Base-by-base conservation (phyloP, 2,888 invertebrate species). In the Tromatobia lineatoria region DNA sequence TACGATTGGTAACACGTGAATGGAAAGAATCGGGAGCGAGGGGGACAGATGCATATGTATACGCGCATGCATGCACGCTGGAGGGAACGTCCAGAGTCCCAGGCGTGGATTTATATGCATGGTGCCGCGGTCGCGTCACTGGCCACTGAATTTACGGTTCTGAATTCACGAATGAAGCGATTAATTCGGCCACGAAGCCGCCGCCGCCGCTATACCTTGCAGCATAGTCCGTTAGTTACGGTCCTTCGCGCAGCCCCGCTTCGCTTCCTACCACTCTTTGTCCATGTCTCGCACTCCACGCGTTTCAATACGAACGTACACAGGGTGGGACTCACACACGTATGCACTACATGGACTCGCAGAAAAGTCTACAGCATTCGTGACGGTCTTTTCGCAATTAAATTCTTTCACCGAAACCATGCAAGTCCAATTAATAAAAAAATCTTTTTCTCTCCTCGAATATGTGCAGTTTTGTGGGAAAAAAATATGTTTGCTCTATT, bases 141-240 rank as follows among this genome's bases (percentile, higher is more conserved):
- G 80, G 73, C 77, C 83, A 77, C 80, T 64, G 80, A 81, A 84
- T 84, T 84, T 84, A 84, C 80, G 77, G 77, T 23, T 59, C 54
- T 73, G 80, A 74, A 84, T 84, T 80, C 77, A 74, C 77, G 83
- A 84, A 81, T 84, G 83, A 77, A 78, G 83, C 83, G 83, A 84
- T 84, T 84, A 84, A 84, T 84, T 84, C 83, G 80, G 77, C 74
- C 83, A 69, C 83, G 69, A 80, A 84, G 54, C 66, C 80, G 50
- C 73, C 69, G 54, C 77, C 76, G 38, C 75, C 50, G 54, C 80
- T 79, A 83, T 81, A 78, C 76, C 78, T 78, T 76, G 78, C 70
- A 82, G 74, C 78, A 82, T 71, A 59, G 73, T 61, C 80, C 75
- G 79, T 86, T 85, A 80, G 83, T 80, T 83, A 80, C 76, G 80